These are phyloP conservation scores for Aurelia sp. DNA, from an alignment of 30 jellyfish, hydroid and myxozoan genomes.

Conservation along the genomic window DNA sequence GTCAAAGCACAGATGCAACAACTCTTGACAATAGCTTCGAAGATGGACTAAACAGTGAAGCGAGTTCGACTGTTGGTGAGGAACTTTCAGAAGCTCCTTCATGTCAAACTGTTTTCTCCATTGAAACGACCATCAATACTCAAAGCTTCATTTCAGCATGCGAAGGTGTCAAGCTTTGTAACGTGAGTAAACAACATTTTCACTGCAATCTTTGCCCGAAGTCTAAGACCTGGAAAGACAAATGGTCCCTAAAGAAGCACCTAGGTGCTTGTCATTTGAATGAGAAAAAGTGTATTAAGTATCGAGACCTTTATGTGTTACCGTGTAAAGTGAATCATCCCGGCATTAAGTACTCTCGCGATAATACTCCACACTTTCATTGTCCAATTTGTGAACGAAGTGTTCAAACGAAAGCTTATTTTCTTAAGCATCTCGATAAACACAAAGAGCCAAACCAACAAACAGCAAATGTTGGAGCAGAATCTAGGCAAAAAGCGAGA, in stretches of 20 bases:
- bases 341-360: neutral
- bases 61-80: too few relatives aligned
- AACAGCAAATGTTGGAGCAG: neutral
- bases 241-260: too few relatives aligned
- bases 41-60: too few relatives aligned
- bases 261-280: too few relatives aligned
- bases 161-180: slow-evolving; percentile 11
- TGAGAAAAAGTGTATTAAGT: too few relatives aligned
- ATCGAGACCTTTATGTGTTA: neutral
- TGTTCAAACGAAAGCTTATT: neutral
- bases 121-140: neutral
- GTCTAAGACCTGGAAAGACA: too few relatives aligned
- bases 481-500: neutral
- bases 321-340: slow-evolving; percentile 21
- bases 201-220: slow-evolving; percentile 6
- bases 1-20: neutral
- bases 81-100: neutral
- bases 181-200: neutral
- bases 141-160: neutral
- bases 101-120: neutral
- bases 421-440: neutral
- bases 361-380: slow-evolving; percentile 7
- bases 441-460: neutral
- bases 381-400: slow-evolving; percentile 15
- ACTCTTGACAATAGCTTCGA: neutral